phyloP scores from a whole-genome alignment of 1,140 invertebrate genomes.

The Papilio glaucus region DNA sequence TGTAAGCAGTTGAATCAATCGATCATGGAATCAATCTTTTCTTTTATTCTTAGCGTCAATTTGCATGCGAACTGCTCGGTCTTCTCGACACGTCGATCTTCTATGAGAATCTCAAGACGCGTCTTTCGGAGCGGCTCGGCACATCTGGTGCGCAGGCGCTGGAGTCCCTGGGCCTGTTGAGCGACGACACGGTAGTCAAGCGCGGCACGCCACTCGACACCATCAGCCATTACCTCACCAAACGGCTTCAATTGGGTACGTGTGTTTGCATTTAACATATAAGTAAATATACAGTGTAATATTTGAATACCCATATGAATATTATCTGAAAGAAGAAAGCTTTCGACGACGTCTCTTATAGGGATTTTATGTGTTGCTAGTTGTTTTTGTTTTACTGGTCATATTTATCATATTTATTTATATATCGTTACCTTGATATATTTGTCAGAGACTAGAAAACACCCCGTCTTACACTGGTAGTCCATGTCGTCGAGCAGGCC shows the following conservation, averaged over 20 bases:
- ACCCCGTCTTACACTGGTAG: too few species aligned
- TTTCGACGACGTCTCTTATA: too few species aligned
- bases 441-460: too few species aligned
- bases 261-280: too few species aligned
- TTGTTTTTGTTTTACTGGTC: too few species aligned
- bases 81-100: slow-evolving; percentile 94
- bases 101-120: slow-evolving; percentile 93
- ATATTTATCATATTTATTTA: too few species aligned
- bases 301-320: too few species aligned
- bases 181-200: slow-evolving; percentile 93
- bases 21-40: slow-evolving; percentile 27
- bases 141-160: slow-evolving; percentile 88
- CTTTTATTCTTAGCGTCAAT: slow-evolving; percentile 86
- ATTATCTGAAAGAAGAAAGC: too few species aligned
- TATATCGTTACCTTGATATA: too few species aligned
- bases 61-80: slow-evolving; percentile 94
- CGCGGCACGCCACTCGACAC: slow-evolving; percentile 95
- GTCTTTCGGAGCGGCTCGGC: slow-evolving; percentile 90
- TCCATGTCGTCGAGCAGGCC: too few species aligned
- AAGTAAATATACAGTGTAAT: too few species aligned
- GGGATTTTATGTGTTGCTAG: too few species aligned
- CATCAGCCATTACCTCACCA: slow-evolving; percentile 94
- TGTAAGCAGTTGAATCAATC: neutral
- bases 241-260: slow-evolving; percentile 91
- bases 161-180: slow-evolving; percentile 94